Evolutionary conservation across 2,113 vertebrate species (phyloP), one percentile per base, ranked within the genome.

Genomic region (Triplophysa rosa): DNA sequence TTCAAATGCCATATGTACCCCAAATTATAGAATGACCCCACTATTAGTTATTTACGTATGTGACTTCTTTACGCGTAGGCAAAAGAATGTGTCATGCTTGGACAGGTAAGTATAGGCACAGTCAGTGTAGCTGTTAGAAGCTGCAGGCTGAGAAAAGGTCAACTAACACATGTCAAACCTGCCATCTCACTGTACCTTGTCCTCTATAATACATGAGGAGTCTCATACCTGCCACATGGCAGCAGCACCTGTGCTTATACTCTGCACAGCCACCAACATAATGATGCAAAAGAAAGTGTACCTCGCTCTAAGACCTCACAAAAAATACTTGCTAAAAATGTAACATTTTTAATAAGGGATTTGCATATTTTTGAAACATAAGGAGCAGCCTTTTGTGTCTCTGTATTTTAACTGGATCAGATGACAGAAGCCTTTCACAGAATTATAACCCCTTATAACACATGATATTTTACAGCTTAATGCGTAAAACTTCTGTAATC

Each of bases 131-230:
- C 59, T 23, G 33, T 65, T 37, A 71, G 17, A 47, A 66, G 67
- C 24, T 78, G 47, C 58, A 83, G 56, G 65, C 49, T 73, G 6
- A 47, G 40, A 45, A 61, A 67, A 29, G 26, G 14, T 49, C 67
- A 71, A n/a, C 23, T 33, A 26, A 74, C 79, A 78, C 58, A 76
- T 64, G 67, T 59, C 66, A 58, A 49, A 74, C 47, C 24, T 21
- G 47, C 72, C 74, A 77, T 81, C 68, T 59, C 42, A 67, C 33
- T 37, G 33, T 37, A 63, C 54, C 33, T 63, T 21, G 45, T n/a
- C 26, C 23, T 80, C 64, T 78, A 84, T 81, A 64, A 84, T 78
- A 78, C 67, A 84, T 81, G 56, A 81, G 47, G n/a, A 68, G 37
- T 16, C 58, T 72, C 67, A 66, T 80, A 64, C 63, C 71, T 71